These are phyloP conservation scores for Leptoclinus maculatus DNA, from an alignment of 2,797 vertebrate species.

Conservation along the genomic window DNA sequence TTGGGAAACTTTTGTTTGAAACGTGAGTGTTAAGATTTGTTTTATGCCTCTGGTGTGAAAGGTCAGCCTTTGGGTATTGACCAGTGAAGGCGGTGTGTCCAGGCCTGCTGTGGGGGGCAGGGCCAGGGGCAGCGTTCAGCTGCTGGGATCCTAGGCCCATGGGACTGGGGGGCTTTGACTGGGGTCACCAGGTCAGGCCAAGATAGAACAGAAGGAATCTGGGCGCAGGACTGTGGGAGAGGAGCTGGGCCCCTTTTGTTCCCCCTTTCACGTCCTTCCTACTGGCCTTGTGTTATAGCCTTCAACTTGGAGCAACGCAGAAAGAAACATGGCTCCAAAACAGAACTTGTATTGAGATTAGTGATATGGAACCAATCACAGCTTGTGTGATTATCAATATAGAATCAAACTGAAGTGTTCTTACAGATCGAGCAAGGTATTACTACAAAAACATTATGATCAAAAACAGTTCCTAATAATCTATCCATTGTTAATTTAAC, in stretches of 20 bases:
- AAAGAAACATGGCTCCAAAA: constrained; percentile 31
- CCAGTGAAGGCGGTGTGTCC: constrained; percentile 72
- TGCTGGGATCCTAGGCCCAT: constrained; percentile 80
- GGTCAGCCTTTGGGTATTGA: constrained; percentile 79
- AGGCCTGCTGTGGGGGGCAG: constrained; percentile 68
- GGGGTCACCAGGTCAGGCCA: constrained; percentile 78
- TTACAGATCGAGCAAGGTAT: not conserved
- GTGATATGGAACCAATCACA: not conserved
- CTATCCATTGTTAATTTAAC: not conserved
- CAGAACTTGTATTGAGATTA: not conserved
- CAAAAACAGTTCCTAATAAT: not conserved
- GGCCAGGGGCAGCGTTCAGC: constrained; percentile 74
- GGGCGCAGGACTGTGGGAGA: constrained; percentile 71
- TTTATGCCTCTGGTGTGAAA: constrained; percentile 78
- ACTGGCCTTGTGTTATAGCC: constrained; percentile 51
- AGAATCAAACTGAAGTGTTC: not conserved
- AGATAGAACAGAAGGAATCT: constrained; percentile 84
- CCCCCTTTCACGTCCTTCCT: constrained; percentile 53
- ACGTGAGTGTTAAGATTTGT: constrained; percentile 66
- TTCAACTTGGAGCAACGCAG: constrained; percentile 66
- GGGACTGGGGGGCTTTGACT: constrained; percentile 77
- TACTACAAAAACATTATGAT: not conserved
- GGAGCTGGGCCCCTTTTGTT: constrained; percentile 76
- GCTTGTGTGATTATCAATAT: not conserved
- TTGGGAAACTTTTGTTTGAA: constrained; percentile 7